Percentiles rank a stretch among this genome's conserved stretches.
Evolutionary conservation across 2,888 invertebrate species (phyloP).

Genomic region (Ectemnius continuus): DNA sequence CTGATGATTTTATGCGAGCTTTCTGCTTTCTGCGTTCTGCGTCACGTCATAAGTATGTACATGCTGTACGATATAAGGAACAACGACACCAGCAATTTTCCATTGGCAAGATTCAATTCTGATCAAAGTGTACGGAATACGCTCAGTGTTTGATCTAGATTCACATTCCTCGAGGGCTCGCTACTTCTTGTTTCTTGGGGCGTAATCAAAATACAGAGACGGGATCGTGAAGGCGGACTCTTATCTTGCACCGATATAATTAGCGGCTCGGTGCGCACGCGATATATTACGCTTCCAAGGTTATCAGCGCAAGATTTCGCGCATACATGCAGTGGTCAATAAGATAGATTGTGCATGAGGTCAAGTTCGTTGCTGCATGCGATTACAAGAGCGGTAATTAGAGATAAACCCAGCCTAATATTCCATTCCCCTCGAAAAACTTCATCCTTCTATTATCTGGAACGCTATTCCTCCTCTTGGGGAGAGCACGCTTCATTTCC

Average conservation of each 20-base stretch:
- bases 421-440: neutral
- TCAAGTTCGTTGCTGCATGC: constrained; percentile 48
- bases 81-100: too few relatives aligned
- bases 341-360: constrained; percentile 49
- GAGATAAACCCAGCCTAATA: constrained; percentile 17
- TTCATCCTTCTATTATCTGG: neutral
- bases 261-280: constrained; percentile 36
- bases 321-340: constrained; percentile 34
- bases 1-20: constrained; percentile 22
- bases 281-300: constrained; percentile 39
- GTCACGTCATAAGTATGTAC: constrained; percentile 20
- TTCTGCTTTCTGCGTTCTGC: constrained; percentile 32
- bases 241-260: constrained; percentile 55
- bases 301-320: constrained; percentile 52
- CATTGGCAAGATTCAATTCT: too few relatives aligned
- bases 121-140: too few relatives aligned
- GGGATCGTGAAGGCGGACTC: constrained; percentile 11
- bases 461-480: neutral
- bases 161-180: too few relatives aligned
- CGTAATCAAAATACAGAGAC: neutral
- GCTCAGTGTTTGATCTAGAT: too few relatives aligned
- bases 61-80: neutral
- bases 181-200: too few relatives aligned
- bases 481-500: neutral
- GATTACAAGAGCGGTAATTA: constrained; percentile 43